Percentiles rank a stretch among this genome's conserved stretches.
Evolutionary conservation across 2,797 vertebrate genomes (phyloP).

Genomic region (Megaceryle alcyon): DNA sequence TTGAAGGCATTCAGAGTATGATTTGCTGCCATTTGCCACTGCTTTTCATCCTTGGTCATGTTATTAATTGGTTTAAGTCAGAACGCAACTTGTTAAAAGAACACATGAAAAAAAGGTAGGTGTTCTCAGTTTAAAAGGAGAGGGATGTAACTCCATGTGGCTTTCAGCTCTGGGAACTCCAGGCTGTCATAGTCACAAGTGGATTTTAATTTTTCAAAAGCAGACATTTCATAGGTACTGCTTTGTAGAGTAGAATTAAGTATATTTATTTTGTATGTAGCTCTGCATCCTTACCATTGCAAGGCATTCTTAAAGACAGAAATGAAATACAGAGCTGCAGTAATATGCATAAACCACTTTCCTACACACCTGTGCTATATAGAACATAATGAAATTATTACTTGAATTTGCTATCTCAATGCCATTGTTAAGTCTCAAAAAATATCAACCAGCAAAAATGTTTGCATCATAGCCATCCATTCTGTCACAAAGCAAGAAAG

Average conservation of each 20-base stretch:
- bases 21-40: not conserved
- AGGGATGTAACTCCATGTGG: not conserved
- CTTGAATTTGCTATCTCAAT: not conserved
- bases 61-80: not conserved
- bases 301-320: not conserved
- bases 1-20: not conserved
- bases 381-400: not conserved
- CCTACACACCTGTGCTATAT: not conserved
- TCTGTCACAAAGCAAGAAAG: not conserved
- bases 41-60: not conserved
- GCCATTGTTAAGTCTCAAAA: not conserved
- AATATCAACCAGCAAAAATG: not conserved
- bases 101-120: not conserved
- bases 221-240: not conserved
- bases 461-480: not conserved
- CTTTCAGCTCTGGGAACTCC: not conserved
- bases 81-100: not conserved
- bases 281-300: not conserved
- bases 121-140: not conserved
- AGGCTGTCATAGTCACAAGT: not conserved
- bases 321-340: not conserved
- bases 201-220: not conserved
- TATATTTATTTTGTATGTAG: not conserved
- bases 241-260: not conserved
- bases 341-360: not conserved